Percentiles rank a stretch among this genome's conserved stretches.
phyloP scores from a whole-genome alignment of 2,797 vertebrate genomes.

The Darevskia mixta region DNA sequence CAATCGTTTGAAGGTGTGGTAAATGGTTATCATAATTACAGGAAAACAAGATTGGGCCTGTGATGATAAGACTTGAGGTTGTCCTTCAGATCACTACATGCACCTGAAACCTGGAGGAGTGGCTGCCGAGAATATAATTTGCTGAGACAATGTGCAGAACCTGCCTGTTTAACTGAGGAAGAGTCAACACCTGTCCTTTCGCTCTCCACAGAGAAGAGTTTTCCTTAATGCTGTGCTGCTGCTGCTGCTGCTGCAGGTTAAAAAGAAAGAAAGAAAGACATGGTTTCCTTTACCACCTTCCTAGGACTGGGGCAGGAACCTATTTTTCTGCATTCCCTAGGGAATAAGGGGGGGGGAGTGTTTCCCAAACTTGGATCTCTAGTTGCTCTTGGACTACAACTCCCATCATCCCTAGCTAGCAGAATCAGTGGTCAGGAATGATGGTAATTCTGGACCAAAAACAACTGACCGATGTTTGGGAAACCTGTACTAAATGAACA shows the following conservation, averaged over 20 bases:
- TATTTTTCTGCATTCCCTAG: no score
- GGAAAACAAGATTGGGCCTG: neutral
- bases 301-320: neutral
- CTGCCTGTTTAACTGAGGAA: neutral
- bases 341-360: no score
- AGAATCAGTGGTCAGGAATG: no score
- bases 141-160: neutral
- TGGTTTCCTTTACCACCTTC: neutral
- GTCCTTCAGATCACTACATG: neutral
- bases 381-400: no score
- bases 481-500: neutral
- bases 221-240: neutral
- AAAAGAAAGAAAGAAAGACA: neutral
- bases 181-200: neutral
- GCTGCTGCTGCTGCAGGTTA: neutral
- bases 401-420: no score
- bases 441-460: no score
- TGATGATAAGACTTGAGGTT: neutral
- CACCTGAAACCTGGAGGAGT: neutral
- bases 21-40: neutral
- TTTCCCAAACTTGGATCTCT: no score
- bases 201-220: neutral
- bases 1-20: neutral
- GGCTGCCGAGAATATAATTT: neutral
- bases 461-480: no score